Evolutionary conservation across 2,113 vertebrate species (phyloP), one percentile per base, ranked within the genome.

Genomic region (Polyodon spathula): DNA sequence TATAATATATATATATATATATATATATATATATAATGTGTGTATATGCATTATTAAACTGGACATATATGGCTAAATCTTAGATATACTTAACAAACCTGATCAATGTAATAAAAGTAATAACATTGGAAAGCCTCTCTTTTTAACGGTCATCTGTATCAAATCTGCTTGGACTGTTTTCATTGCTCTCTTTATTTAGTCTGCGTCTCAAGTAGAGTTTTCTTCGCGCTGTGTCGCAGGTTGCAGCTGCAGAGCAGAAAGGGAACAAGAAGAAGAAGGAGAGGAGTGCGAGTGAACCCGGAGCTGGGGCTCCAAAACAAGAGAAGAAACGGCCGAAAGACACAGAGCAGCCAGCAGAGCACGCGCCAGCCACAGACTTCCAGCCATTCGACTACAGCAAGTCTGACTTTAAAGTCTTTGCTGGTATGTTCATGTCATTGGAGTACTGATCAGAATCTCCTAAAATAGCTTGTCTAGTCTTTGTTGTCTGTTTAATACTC

Each of bases 311-410:
- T 8, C 80, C 84, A 61, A 88, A 86, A 59, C 85, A 76, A 1
- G 89, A 77, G 40, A 91, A 87, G 67, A 96, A 96, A 68, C 66
- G 78, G 14, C 68, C 76, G 55, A 94, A 89, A 74, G 53, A 58
- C 4, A 52, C 72, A 10, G 81, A 84, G 71, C 82, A 81, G 38
- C 43, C 77, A 0, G 71, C 73, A 40, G 73, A 79, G 40, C 65
- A 71, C 1, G 79, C 78, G 3, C 15, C 76, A 14, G 71, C 81
- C 7, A 69, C 70, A 1, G 42, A 10, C 66, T 96, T 97, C 40
- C 89, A 82, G 5, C 92, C 96, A 1, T 97, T 89, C 1, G 92
- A 98, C 82, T 98, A 98, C 81, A 94, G 84, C 77, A 87, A 92
- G 68, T 89, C 92, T 2, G 83, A 91, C 73, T 86, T 97, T 68